Evolutionary conservation across 2,113 vertebrate genomes (phyloP), one percentile per base, ranked within the genome.

Genomic region (Cichladusa arquata): DNA sequence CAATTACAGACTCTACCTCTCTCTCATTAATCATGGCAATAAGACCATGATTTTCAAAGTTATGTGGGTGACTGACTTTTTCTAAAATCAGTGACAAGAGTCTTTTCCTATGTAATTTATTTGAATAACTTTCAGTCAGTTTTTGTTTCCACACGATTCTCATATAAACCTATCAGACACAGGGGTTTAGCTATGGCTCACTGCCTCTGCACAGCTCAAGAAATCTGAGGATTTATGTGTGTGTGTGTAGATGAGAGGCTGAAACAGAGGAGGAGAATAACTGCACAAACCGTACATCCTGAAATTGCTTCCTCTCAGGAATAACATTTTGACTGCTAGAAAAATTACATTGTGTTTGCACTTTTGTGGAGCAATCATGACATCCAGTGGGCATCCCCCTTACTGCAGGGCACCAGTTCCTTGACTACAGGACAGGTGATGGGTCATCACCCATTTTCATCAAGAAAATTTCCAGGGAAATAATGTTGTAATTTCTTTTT

Each of bases 311-410:
- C 64, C 69, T 81, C 61, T 86, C 76, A 74, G 86, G 65, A 71
- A 70, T 64, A 94, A 96, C 93, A 97, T 97, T 97, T 97, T 97
- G 95, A 97, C 93, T 88, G 69, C 94, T 96, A 94, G 95, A 96
- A 88, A 96, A 97, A 96, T 95, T 96, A 93, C 88, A 81, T 20
- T 15, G 22, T 38, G 29, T 74, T 85, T 90, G 57, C 69, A 65
- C 80, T 96, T 93, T 16, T 71, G 57, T 90, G 88, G 82, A 95
- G 92, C 80, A 95, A 97, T 40, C 69, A 17, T 88, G 96, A 96
- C 96, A 96, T 90, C 96, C 90, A 95, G 95, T 84, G 96, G 96
- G 48, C 92, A 90, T 77, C 15, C 9, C 20, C 44, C 82, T 97
- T 93, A 94, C 86, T 96, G 92, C 94, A 96, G 31, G 34, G 36